phyloP scores from a whole-genome alignment of 1,140 invertebrate species.

The Heliconius congener region DNA sequence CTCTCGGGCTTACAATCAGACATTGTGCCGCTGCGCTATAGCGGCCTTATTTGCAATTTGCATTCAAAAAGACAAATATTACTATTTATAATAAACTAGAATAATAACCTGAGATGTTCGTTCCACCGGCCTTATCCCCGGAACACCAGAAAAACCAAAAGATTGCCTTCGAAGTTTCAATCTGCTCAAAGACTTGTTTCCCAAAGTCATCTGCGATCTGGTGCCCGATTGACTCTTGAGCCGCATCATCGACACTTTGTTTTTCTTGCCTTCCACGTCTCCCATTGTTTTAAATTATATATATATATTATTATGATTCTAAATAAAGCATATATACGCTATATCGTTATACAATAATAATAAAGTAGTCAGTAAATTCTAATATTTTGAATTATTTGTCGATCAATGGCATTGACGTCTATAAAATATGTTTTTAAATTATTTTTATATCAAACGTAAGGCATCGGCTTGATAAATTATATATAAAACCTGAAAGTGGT shows the following conservation, averaged over 20 bases:
- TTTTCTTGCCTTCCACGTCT: slow-evolving; percentile 46
- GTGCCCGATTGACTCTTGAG: slow-evolving; percentile 45
- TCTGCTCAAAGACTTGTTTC: slow-evolving; percentile 55
- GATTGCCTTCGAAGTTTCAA: slow-evolving; percentile 56
- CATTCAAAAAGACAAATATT: not conserved
- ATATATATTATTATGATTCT: not conserved
- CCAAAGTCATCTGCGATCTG: slow-evolving; percentile 42
- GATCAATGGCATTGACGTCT: not conserved
- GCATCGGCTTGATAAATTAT: not conserved
- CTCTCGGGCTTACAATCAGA: no score
- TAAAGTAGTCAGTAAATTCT: not conserved
- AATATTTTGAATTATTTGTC: not conserved
- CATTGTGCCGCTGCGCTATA: no score
- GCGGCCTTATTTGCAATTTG: no score
- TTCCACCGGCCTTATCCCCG: slow-evolving; percentile 60
- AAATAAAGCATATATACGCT: no score
- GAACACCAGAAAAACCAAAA: slow-evolving; percentile 59
- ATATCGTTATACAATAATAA: no score
- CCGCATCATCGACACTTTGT: slow-evolving; percentile 51
- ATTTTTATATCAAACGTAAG: not conserved
- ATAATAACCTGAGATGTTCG: slow-evolving; percentile 56
- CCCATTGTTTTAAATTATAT: slow-evolving; percentile 33
- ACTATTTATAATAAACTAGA: not conserved
- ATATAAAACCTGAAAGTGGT: slow-evolving; percentile 17
- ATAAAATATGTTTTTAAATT: not conserved